Evolutionary conservation across 2,888 invertebrate species (phyloP).

Genomic region (Mesorhabditis belari): DNA sequence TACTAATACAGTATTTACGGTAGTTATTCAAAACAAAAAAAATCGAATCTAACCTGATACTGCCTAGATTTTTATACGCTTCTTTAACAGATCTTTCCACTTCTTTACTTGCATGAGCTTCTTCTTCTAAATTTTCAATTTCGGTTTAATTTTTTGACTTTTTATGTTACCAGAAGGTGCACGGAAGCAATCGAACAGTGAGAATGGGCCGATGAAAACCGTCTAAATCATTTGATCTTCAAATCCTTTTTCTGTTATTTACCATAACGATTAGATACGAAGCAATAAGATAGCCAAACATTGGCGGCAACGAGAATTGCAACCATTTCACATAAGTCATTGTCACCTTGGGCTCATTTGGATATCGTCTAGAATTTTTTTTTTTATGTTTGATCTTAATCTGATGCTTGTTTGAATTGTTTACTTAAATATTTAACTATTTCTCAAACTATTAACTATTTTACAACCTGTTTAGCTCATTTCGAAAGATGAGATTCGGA

Average conservation of each 20-base stretch:
- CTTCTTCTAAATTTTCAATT: background rate
- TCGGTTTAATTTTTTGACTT: background rate
- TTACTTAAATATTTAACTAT: no score
- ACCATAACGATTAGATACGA: conserved; percentile 24
- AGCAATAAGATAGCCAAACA: conserved; percentile 19
- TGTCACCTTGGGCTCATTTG: background rate
- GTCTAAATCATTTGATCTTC: background rate
- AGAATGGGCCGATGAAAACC: background rate
- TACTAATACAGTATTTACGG: no score
- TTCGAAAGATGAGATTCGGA: conserved; percentile 28
- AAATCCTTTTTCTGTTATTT: background rate
- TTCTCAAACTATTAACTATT: no score
- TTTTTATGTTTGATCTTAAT: background rate
- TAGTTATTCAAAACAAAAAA: background rate
- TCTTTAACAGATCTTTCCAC: background rate
- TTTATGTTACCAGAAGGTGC: background rate
- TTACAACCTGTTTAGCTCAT: conserved; percentile 20
- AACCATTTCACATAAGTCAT: conserved; percentile 29
- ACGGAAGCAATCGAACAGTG: background rate
- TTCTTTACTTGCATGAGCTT: background rate
- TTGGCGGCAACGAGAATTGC: conserved; percentile 25
- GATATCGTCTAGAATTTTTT: background rate
- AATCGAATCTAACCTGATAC: conserved; percentile 12
- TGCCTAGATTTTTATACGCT: conserved; percentile 13
- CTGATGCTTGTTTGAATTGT: no score